Base-by-base conservation (phyloP, 92 coral and sea anemone genomes). In the Zoanthus sociatus region DNA sequence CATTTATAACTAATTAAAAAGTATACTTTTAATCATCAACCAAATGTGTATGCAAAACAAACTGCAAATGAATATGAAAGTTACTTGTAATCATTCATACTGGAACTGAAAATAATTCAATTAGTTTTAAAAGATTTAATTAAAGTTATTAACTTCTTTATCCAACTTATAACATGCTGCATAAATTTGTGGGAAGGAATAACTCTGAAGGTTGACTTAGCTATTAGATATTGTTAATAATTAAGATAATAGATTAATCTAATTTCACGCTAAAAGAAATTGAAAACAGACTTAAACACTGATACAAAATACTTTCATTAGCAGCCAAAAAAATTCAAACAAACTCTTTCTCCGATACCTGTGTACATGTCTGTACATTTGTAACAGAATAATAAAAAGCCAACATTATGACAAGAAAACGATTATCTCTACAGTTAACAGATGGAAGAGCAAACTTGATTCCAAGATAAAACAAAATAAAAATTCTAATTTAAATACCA, bases 351-450 rank as follows among this genome's bases (percentile, higher is more conserved):
- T 5, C 9, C 31, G 5, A 54, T 1, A 46, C 42, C 42, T 58
- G 4, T 30, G 21, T 53, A 31, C 26, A 74, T 15, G 2, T 42
- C 56, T 54, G 10, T 30, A 51, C 82, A 54, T 30, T 5, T 77
- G 13, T 13, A 54, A 51, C 30, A 30, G 82, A n/a, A 31, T 26
- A 77, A 76, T 76, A 26, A 20, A 76, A 77, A 51, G 53, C 30
- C 6, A 14, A 12, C 42, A 64, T 20, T 8, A n/a, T 66, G 60
- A 81, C 64, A 46, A 67, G 21, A 81, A 64, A 4, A 81, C 73
- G 46, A 66, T 81, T 7, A 81, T n/a, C 56, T 81, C 85, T 13
- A 81, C 44, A 46, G 85, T 60, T 64, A 74, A 81, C 85, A 81
- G 85, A 51, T 81, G 85, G 71, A 46, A 58, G 58, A 81, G 66